A percentile compares a stretch with the other conserved stretches of the same genome.
Evolutionary conservation across 2,888 invertebrate species (phyloP).

Genomic region (Rhagium mordax): DNA sequence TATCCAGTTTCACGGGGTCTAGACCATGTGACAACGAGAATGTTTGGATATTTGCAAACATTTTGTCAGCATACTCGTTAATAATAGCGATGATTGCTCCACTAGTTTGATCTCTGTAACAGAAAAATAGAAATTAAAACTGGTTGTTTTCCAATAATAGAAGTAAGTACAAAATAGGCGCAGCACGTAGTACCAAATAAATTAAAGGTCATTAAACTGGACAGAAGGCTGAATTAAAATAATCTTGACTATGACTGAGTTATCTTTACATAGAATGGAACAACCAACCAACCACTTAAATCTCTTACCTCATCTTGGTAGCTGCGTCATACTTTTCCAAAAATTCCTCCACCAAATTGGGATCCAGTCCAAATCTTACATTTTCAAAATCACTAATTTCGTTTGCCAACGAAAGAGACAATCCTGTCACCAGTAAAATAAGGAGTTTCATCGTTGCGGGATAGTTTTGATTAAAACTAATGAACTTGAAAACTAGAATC

Average conservation of each 20-base stretch:
- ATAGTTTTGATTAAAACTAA: background rate
- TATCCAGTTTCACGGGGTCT: constrained; percentile 71
- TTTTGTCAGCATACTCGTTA: constrained; percentile 69
- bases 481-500: background rate
- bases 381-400: background rate
- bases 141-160: background rate
- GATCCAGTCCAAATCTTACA: background rate
- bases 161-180: too few species aligned
- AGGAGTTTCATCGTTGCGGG: background rate
- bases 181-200: too few species aligned
- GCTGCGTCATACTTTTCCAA: constrained; percentile 6
- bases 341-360: background rate
- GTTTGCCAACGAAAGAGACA: background rate
- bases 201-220: too few species aligned
- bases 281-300: background rate
- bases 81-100: constrained; percentile 43
- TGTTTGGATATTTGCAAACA: constrained; percentile 68
- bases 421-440: background rate
- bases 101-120: constrained; percentile 24
- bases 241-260: too few species aligned
- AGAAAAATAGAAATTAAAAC: background rate
- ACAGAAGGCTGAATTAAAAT: too few species aligned
- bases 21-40: constrained; percentile 68
- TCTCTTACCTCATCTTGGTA: background rate
- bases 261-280: too few species aligned